phyloP scores from a whole-genome alignment of 2,113 vertebrate species.

The Cettia cetti region DNA sequence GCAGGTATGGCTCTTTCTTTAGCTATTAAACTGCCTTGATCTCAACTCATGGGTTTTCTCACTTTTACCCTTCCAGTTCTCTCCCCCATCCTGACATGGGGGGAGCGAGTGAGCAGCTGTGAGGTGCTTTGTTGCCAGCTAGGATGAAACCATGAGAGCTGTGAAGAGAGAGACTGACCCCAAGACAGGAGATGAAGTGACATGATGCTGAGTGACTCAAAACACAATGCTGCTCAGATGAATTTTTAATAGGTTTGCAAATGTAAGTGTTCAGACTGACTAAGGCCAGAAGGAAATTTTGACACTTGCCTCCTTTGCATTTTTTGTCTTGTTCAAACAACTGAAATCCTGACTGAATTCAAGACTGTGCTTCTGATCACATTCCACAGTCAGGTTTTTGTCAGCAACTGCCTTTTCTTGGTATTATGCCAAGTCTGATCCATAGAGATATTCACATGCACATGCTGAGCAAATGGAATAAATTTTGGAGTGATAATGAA shows the following conservation, averaged over 20 bases:
- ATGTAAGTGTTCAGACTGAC: background rate
- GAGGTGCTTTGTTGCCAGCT: background rate
- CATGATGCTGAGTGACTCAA: background rate
- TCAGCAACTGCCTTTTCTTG: background rate
- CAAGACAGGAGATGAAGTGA: background rate
- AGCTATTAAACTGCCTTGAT: background rate
- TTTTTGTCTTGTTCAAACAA: background rate
- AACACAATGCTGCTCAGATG: background rate
- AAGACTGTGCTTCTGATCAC: background rate
- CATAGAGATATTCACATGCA: rapidly evolving
- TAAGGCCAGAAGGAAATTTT: background rate
- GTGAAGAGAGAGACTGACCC: background rate
- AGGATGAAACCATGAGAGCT: background rate
- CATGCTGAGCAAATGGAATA: background rate
- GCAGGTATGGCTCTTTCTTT: background rate
- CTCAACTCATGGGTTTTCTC: background rate
- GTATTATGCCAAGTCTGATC: background rate
- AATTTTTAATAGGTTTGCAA: background rate
- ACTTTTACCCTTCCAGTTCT: background rate
- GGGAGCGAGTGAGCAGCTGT: background rate
- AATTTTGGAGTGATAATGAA: background rate
- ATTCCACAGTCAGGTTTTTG: background rate
- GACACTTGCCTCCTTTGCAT: background rate
- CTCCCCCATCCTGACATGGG: background rate
- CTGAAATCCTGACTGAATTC: background rate